Base-by-base conservation (phyloP, 1,140 invertebrate species). In the Chrysoperla carnea region DNA sequence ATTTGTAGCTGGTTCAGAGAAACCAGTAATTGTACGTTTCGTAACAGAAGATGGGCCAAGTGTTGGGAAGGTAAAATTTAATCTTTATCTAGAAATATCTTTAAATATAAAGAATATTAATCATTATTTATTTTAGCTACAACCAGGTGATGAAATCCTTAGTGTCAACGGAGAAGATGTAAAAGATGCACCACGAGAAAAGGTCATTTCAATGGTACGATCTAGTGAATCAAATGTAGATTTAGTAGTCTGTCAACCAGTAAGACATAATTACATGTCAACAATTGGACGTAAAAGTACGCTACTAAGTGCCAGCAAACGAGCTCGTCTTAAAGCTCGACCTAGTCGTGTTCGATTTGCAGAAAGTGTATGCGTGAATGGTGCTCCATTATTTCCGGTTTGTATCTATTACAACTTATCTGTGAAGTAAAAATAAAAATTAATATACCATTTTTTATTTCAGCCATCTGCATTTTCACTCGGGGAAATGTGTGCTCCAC, bases 111-210 rank as follows among this genome's bases (percentile, higher is more conserved):
- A 33, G 31, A 36, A 7, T 36, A 14, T 47, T 41, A n/a, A 38
- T 44, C 41, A 41, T 41, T 29, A 37, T 42, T 36, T 48, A 48
- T 54, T 63, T n/a, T 58, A 74, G 67, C 61, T 94, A 31, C 72
- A 88, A 52, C 84, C 88, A 0, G 87, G 86, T 7, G 89, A 94
- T 61, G 85, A 90, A 59, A 90, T 94, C 40, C 67, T 89, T 8
- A 72, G 74, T 44, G 86, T 94, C 35, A 91, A 93, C 57, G 86
- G 84, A 1, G 84, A 90, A 64, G 86, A 93, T 59, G 88, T 93
- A 1, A 76, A 78, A 52, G 66, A 73, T 13, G 81, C 85, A 4
- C 83, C 85, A 0, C 61, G 89, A 6, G 86, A 92, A 60, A 81
- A 86, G 61, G 89, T 93, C 23, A 92, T 94, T 40, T 76, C 88